Evolutionary conservation across 2,797 vertebrate species (phyloP).

Genomic region (Scomberomorus guttatus): DNA sequence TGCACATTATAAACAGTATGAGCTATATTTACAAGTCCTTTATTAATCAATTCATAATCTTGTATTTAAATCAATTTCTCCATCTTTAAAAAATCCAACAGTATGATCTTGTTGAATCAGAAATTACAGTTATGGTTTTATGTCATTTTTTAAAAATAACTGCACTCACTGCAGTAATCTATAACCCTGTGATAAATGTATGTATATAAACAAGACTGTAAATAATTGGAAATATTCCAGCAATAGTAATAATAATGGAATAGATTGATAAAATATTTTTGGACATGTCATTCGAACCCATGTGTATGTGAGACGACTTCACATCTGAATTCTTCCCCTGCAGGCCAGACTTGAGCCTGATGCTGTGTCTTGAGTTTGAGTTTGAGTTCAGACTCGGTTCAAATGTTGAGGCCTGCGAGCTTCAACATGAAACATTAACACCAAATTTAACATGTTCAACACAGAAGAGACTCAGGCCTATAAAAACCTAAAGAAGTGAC

Average conservation of each 20-base stretch:
- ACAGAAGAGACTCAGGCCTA: background rate
- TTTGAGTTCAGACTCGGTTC: slow-evolving; percentile 6
- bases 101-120: background rate
- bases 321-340: background rate
- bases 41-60: background rate
- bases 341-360: slow-evolving; percentile 32
- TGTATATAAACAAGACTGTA: background rate
- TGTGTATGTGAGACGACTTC: background rate
- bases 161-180: background rate
- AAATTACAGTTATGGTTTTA: background rate
- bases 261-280: background rate
- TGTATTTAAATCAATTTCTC: background rate
- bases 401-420: slow-evolving; percentile 44
- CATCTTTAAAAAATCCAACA: background rate
- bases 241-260: background rate
- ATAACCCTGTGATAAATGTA: background rate
- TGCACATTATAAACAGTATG: background rate
- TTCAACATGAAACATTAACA: background rate
- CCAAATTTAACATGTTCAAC: background rate
- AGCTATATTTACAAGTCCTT: background rate
- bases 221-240: background rate
- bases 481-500: background rate
- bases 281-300: background rate
- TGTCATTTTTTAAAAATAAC: background rate
- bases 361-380: background rate